Evolutionary conservation across 2,888 invertebrate species (phyloP), one percentile per base, ranked within the genome.

Genomic region (Mycogona germanica): DNA sequence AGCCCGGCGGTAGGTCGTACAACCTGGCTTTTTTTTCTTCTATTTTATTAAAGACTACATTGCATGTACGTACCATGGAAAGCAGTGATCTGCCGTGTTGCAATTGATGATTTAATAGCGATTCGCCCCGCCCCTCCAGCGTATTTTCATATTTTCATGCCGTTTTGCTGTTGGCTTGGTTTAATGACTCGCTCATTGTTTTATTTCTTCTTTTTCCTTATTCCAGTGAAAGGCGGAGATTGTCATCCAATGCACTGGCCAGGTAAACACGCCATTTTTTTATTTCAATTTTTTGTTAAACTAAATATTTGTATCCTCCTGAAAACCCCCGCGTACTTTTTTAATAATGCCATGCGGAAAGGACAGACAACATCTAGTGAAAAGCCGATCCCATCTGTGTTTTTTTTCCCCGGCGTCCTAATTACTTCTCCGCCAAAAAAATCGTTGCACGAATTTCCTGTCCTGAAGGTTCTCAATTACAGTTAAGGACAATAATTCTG

Each of bases 211-310:
- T 45, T 45, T 45, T 45, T 45, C 29, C 21, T 26, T 2, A 19
- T 7, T 21, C 2, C 29, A 53, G 53, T 32, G 53, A 53, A 40
- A 47, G 48, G 35, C 48, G 48, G n/a, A 23, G 53, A 40, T 17
- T 53, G n/a, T 38, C 53, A 2, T 53, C 53, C 25, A 53, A 48
- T 29, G 47, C 53, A 25, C 29, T 53, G 19, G 53, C 53, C 5
- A 53, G 53, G 53, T 53, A 25, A 40, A 48, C 4, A 21, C 28
- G 44, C 17, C 35, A 44, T 44, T 37, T 32, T 2, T 30, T 28
- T 2, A 6, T n/a, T 51, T 17, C 28, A 51, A 42, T 28, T 23
- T 29, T 14, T 21, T 44, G n/a, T n/a, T n/a, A n/a, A n/a, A n/a
- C n/a, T n/a, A n/a, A n/a, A n/a, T n/a, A n/a, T n/a, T n/a, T n/a